Base-by-base conservation (phyloP, 2,797 vertebrate species). In the Eulemur coronatus region DNA sequence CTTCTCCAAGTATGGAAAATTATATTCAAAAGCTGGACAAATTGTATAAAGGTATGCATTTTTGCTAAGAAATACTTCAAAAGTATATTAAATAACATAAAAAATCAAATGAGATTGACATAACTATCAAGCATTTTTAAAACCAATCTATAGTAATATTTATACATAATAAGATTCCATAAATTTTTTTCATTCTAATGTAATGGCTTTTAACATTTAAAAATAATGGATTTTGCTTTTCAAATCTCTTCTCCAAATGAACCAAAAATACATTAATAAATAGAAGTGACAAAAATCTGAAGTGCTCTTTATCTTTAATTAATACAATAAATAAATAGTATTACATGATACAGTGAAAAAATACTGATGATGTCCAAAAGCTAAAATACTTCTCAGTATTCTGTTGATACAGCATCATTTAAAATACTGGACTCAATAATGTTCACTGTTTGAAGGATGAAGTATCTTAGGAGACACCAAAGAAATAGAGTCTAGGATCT, bases 1-100 rank as follows among this genome's bases (percentile, higher is more conserved):
- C 95, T 99, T 99, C 11, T 98, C 99, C 73, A 99, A 98, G 92
- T 99, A 98, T 97, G 98, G 98, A 93, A 98, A 98, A 97, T 96
- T 98, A 24, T 99, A 98, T 97, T 99, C 99, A 92, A 98, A 98
- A 93, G 82, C 98, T 96, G 99, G 98, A 35, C 97, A 98, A 96
- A 98, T 98, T 95, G 95, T 99, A 15, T 99, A 98, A 98, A 92
- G 89, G 65, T 96, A 97, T 81, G 91, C 87, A 73, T 69, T 79
- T 89, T 86, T 84, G 11, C 35, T 67, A 3, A 85, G 20, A 75
- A 70, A 33, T 55, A 90, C 5, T 94, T 89, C 9, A 57, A 75
- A 73, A 86, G 0, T 55, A 55, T 79, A 57, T 72, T 84, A 72
- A 89, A 85, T 69, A 86, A 80, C 61, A 63, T 22, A 63, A 35